A percentile compares a stretch with the other conserved stretches of the same genome.
Conservation (phyloP, 1,140 invertebrate genomes). For the Dendroctonus valens region DNA sequence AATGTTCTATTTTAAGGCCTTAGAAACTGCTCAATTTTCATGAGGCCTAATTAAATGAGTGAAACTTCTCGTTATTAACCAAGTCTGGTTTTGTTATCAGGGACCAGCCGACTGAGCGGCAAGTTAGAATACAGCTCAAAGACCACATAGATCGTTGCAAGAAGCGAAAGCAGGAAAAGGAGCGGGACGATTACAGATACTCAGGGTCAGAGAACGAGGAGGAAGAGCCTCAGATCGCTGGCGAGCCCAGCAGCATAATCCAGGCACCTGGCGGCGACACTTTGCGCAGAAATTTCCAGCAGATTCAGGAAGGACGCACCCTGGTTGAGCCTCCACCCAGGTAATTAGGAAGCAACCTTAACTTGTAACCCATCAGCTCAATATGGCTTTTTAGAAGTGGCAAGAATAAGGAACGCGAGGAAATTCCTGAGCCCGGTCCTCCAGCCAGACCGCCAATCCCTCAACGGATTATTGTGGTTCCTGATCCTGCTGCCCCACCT, state of each 20-base stretch:
- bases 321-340: conserved; percentile 50
- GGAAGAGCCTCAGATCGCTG: conserved; percentile 78
- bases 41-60: too few species aligned
- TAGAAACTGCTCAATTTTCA: too few species aligned
- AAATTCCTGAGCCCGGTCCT: conserved; percentile 75
- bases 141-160: conserved; percentile 98
- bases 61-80: background rate
- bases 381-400: conserved; percentile 38
- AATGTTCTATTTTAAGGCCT: too few species aligned
- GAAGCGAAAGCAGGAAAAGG: conserved; percentile 90
- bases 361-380: background rate
- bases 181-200: conserved; percentile 78
- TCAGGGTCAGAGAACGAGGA: conserved; percentile 88
- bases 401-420: conserved; percentile 47
- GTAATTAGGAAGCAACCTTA: conserved; percentile 17
- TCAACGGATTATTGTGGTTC: conserved; percentile 81
- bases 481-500: conserved; percentile 57
- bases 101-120: conserved; percentile 96
- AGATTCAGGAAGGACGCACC: conserved; percentile 87
- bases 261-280: conserved; percentile 89
- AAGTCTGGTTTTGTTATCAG: conserved; percentile 46
- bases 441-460: conserved; percentile 82
- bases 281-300: conserved; percentile 92
- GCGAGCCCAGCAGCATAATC: conserved; percentile 86
- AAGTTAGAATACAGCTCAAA: conserved; percentile 97